Evolutionary conservation across 2,113 vertebrate species (phyloP).

Genomic region (Willisornis vidua): DNA sequence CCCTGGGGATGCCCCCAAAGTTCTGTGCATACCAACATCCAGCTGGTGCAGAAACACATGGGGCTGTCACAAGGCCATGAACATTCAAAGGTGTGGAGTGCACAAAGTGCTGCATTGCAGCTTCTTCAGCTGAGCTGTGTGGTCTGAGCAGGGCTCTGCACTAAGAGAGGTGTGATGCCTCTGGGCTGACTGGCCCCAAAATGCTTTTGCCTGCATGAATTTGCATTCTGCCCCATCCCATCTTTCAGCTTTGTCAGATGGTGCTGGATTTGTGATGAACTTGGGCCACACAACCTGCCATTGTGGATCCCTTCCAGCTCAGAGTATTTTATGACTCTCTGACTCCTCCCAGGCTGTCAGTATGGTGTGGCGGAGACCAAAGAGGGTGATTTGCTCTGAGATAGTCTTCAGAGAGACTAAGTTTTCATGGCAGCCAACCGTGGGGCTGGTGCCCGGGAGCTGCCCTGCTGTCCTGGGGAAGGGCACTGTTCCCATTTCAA

Average conservation of each 20-base stretch:
- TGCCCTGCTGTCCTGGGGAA: not conserved
- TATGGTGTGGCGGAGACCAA: not conserved
- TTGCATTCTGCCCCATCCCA: not conserved
- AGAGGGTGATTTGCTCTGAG: not conserved
- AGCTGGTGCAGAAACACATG: not conserved
- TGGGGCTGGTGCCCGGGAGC: not conserved
- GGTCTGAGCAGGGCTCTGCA: not conserved
- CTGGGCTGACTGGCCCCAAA: not conserved
- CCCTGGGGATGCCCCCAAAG: not conserved
- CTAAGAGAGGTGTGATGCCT: not conserved
- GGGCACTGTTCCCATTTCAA: accelerated
- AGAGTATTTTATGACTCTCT: no score
- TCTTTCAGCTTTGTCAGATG: not conserved
- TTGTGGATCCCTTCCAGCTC: no score
- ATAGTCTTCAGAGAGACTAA: not conserved
- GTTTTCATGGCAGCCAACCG: not conserved
- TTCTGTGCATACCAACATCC: not conserved
- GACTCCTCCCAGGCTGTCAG: not conserved
- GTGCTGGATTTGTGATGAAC: not conserved
- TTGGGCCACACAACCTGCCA: not conserved
- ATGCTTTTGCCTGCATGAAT: not conserved
- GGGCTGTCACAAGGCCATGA: not conserved
- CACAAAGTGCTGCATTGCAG: not conserved
- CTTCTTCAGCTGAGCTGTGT: not conserved
- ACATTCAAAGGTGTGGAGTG: not conserved